Conservation (phyloP, 2,888 invertebrate genomes). For the Tipula confusa region DNA sequence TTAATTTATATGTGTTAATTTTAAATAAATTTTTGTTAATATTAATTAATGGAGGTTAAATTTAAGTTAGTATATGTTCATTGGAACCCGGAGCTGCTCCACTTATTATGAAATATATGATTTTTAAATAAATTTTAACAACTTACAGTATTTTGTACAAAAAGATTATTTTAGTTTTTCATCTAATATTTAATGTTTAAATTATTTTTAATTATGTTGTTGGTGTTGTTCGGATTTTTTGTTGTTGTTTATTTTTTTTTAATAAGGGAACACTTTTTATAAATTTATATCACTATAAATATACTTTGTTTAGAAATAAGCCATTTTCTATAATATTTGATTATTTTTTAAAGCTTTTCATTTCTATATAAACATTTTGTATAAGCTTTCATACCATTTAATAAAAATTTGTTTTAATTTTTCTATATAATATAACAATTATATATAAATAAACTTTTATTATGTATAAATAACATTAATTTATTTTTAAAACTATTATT, state of each 20-base stretch:
- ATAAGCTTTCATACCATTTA: slow-evolving; percentile 1
- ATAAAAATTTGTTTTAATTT: slow-evolving; percentile 1
- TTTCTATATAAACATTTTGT: background rate
- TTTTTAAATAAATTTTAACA: background rate
- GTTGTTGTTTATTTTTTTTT: background rate
- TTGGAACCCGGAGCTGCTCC: background rate
- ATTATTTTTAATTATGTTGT: background rate
- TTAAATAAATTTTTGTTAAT: no score
- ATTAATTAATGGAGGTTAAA: no score
- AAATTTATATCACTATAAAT: background rate
- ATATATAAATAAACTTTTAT: background rate
- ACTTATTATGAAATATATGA: background rate
- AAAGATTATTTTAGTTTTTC: background rate
- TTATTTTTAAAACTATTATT: background rate
- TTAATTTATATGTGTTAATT: no score
- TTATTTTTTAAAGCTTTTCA: background rate
- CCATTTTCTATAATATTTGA: background rate
- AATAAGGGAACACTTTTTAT: slow-evolving; percentile 14
- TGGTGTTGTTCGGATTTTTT: background rate
- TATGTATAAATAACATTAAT: slow-evolving; percentile 12
- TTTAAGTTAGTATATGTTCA: background rate
- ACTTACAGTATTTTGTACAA: background rate
- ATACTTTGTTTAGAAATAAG: background rate
- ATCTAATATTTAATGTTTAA: background rate
- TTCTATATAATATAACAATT: background rate